A percentile compares a stretch with the other conserved stretches of the same genome.
Conservation (phyloP, 1,140 invertebrate species). For the Drosophila virilis region DNA sequence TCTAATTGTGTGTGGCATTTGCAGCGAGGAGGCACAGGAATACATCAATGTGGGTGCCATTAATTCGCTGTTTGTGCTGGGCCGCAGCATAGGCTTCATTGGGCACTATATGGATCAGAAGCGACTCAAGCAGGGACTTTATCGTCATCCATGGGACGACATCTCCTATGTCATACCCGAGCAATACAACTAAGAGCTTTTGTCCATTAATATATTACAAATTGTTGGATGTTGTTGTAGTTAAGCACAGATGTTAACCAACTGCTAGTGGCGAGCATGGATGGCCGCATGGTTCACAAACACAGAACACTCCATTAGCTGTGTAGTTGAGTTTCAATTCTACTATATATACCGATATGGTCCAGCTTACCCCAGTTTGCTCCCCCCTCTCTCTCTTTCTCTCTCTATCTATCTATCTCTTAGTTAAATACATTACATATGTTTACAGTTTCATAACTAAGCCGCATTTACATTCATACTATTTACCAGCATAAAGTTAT, state of each 20-base stretch:
- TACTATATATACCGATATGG: slow-evolving; percentile 9
- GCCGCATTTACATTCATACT: slow-evolving; percentile 66
- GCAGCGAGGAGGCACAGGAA: slow-evolving; percentile 97
- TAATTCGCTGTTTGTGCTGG: slow-evolving; percentile 99
- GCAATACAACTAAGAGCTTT: slow-evolving; percentile 78
- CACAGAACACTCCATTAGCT: slow-evolving; percentile 63
- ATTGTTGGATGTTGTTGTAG: slow-evolving; percentile 80
- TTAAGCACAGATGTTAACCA: slow-evolving; percentile 74
- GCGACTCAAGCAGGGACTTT: slow-evolving; percentile 98
- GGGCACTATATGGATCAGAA: slow-evolving; percentile 99
- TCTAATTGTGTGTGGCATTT: slow-evolving; percentile 41
- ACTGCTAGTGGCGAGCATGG: slow-evolving; percentile 63
- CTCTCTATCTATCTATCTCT: slow-evolving; percentile 30
- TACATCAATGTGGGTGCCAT: slow-evolving; percentile 99
- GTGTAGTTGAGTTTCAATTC: slow-evolving; percentile 47
- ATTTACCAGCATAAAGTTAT: slow-evolving; percentile 51
- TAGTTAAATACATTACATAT: slow-evolving; percentile 52
- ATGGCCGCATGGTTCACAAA: slow-evolving; percentile 37
- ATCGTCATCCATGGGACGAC: slow-evolving; percentile 99
- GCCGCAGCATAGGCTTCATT: slow-evolving; percentile 99
- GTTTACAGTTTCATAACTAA: slow-evolving; percentile 41
- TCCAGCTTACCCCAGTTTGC: slow-evolving; percentile 32
- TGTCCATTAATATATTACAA: slow-evolving; percentile 65
- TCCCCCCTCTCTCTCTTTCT: slow-evolving; percentile 17
- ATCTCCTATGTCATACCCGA: slow-evolving; percentile 96